Percentiles rank a stretch among this genome's conserved stretches.
Evolutionary conservation across 2,113 vertebrate genomes (phyloP).

Genomic region (Alaudala cheleensis): DNA sequence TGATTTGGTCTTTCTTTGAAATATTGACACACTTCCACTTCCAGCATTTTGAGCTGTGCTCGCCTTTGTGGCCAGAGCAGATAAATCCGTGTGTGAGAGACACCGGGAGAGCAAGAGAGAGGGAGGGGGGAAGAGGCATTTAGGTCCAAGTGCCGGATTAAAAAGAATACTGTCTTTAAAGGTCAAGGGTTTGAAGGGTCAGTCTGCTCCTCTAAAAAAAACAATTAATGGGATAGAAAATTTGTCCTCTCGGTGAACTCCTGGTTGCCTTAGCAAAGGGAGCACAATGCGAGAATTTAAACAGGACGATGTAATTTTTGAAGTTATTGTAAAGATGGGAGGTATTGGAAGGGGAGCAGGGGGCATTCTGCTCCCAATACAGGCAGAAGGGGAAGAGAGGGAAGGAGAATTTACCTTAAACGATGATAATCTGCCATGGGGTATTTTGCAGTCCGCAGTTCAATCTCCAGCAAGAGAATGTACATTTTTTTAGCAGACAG

Average conservation of each 20-base stretch:
- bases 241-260: conserved; percentile 94
- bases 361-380: neutral
- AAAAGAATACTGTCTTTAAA: conserved; percentile 82
- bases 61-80: conserved; percentile 53
- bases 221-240: conserved; percentile 92
- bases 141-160: conserved; percentile 66
- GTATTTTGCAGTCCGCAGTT: conserved; percentile 62
- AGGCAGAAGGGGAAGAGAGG: neutral
- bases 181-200: conserved; percentile 93
- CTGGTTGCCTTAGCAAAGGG: conserved; percentile 83
- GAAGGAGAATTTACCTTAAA: conserved; percentile 75
- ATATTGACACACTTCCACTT: conserved; percentile 72
- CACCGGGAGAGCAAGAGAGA: conserved; percentile 10
- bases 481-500: conserved; percentile 72
- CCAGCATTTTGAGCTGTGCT: conserved; percentile 3
- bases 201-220: conserved; percentile 82
- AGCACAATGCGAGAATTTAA: conserved; percentile 79
- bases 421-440: conserved; percentile 71
- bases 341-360: neutral
- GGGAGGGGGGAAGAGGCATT: conserved; percentile 18
- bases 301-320: conserved; percentile 67
- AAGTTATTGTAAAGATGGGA: conserved; percentile 59
- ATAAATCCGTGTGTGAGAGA: conserved; percentile 54
- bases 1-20: conserved; percentile 73
- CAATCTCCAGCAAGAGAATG: conserved; percentile 65